phyloP scores from a whole-genome alignment of 2,888 invertebrate species.

The Stomorhina lunata region DNA sequence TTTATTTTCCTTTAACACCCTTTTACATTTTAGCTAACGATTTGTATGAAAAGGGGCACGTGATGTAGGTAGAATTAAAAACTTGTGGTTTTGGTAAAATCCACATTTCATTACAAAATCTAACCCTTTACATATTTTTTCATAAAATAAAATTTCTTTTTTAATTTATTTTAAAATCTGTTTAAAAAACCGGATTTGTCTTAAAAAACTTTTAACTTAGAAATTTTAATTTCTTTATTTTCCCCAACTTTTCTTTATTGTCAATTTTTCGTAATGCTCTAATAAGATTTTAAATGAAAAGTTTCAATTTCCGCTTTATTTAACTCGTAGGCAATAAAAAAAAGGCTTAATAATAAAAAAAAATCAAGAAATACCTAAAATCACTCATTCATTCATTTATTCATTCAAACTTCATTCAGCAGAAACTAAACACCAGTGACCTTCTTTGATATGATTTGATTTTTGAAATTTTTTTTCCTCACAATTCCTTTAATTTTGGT shows the following conservation, averaged over 20 bases:
- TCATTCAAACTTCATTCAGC: too few relatives aligned
- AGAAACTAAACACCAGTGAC: conserved; percentile 38
- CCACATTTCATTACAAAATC: too few relatives aligned
- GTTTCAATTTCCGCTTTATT: conserved; percentile 49
- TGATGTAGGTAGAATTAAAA: background rate
- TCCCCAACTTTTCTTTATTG: background rate
- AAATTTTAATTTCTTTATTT: background rate
- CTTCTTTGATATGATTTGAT: conserved; percentile 28
- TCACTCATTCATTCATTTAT: background rate
- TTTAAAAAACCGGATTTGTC: background rate
- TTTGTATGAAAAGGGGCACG: too few relatives aligned
- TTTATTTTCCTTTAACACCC: too few relatives aligned
- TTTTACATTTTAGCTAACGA: too few relatives aligned
- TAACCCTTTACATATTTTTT: too few relatives aligned
- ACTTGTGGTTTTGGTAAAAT: background rate
- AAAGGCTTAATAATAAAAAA: background rate
- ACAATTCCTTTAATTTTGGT: background rate
- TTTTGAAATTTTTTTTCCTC: background rate
- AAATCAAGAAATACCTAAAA: background rate
- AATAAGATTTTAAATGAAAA: conserved; percentile 40
- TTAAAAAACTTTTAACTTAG: background rate
- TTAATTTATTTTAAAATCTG: background rate
- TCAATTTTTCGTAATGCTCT: conserved; percentile 30
- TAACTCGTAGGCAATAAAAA: conserved; percentile 24
- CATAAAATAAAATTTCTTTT: too few relatives aligned